These are phyloP conservation scores for Gobio gobio DNA, from an alignment of 2,113 vertebrate species.

Conservation along the genomic window DNA sequence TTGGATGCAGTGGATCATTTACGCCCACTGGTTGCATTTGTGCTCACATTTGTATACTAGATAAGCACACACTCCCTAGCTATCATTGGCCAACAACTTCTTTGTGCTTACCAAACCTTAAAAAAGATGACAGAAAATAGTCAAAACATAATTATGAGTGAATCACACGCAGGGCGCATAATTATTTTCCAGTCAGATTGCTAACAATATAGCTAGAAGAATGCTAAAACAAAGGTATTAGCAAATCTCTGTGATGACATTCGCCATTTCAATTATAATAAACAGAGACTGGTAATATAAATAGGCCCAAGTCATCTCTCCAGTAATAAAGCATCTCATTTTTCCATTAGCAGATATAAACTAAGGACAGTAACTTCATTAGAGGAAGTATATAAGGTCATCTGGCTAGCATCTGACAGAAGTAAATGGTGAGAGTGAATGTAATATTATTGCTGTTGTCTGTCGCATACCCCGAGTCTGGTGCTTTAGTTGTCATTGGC, in stretches of 20 bases:
- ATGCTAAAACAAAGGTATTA: constrained; percentile 13
- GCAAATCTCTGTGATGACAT: neutral
- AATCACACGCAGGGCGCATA: neutral
- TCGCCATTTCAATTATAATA: neutral
- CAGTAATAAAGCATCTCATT: neutral
- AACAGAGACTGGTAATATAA: constrained; percentile 30
- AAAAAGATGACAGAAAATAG: constrained; percentile 5
- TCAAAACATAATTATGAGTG: constrained; percentile 9
- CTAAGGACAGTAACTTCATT: neutral
- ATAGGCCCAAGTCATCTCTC: neutral
- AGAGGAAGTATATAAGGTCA: constrained; percentile 19
- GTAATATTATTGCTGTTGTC: neutral
- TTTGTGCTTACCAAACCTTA: neutral
- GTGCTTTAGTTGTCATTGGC: neutral
- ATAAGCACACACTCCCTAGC: neutral
- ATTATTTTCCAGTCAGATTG: neutral
- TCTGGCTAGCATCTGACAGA: constrained; percentile 6
- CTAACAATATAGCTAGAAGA: neutral
- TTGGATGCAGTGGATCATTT: neutral
- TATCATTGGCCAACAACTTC: neutral
- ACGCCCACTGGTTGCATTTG: neutral
- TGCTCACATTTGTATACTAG: neutral
- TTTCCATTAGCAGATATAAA: constrained; percentile 18
- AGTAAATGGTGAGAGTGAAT: neutral
- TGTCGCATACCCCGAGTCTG: neutral